phyloP scores from a whole-genome alignment of 2,888 invertebrate genomes.

The Lordiphosa andalusiaca region DNA sequence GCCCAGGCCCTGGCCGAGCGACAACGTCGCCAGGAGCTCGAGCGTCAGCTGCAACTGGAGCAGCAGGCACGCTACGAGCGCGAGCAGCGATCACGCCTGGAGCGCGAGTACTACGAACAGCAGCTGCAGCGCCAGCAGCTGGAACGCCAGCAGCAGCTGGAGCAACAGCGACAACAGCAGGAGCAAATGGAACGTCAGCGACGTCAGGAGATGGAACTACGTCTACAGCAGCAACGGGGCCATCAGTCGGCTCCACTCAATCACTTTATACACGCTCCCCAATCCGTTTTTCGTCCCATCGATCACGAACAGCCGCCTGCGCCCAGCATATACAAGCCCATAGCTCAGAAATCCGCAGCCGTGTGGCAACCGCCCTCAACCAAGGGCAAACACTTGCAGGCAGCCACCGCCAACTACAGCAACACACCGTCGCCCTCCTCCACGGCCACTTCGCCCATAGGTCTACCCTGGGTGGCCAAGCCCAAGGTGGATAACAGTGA shows the following conservation, averaged over 20 bases:
- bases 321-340: constrained; percentile 71
- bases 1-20: constrained; percentile 61
- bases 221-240: constrained; percentile 79
- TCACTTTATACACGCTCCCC: constrained; percentile 88
- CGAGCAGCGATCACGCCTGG: constrained; percentile 77
- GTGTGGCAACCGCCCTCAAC: constrained; percentile 54
- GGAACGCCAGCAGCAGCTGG: constrained; percentile 52
- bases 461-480: constrained; percentile 81
- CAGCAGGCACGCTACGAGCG: constrained; percentile 64
- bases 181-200: constrained; percentile 57
- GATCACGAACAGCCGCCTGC: constrained; percentile 66
- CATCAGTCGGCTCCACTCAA: constrained; percentile 82
- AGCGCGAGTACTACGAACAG: constrained; percentile 77
- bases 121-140: constrained; percentile 54
- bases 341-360: constrained; percentile 54
- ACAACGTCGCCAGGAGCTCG: constrained; percentile 79
- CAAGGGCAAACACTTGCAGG: constrained; percentile 22
- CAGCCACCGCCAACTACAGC: constrained; percentile 24
- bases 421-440: constrained; percentile 73
- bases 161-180: constrained; percentile 44
- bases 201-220: constrained; percentile 66
- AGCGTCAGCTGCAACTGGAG: constrained; percentile 56
- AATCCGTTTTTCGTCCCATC: constrained; percentile 86
- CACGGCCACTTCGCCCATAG: constrained; percentile 72
- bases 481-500: constrained; percentile 81